phyloP scores from a whole-genome alignment of 2,797 vertebrate species.

The Rhinichthys osculus region DNA sequence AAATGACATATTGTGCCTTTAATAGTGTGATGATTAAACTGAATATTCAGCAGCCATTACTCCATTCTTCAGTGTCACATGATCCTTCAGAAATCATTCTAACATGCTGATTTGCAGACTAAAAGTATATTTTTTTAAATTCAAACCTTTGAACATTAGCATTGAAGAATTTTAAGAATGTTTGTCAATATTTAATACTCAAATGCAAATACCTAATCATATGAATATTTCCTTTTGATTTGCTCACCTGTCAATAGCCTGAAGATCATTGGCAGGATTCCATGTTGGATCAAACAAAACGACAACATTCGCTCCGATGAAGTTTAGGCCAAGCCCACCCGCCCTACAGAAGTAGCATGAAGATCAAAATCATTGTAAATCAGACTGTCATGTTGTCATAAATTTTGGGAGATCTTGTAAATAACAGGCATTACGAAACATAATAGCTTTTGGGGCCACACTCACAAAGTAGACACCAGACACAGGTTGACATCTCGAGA shows the following conservation, averaged over 20 bases:
- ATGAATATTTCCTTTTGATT: neutral
- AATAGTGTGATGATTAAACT: neutral
- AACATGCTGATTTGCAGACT: neutral
- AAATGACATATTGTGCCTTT: too few relatives aligned
- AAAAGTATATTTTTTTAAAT: too few relatives aligned
- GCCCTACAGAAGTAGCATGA: slow-evolving; percentile 80
- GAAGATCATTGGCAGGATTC: slow-evolving; percentile 98
- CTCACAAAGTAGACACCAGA: slow-evolving; percentile 96
- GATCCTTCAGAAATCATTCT: slow-evolving; percentile 12
- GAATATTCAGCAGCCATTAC: neutral
- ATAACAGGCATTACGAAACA: neutral
- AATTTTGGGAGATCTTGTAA: neutral
- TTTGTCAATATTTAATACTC: neutral
- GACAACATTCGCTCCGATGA: slow-evolving; percentile 94
- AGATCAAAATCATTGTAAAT: slow-evolving; percentile 12
- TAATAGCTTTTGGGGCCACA: slow-evolving; percentile 27
- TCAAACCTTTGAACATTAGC: neutral
- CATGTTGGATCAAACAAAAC: slow-evolving; percentile 96
- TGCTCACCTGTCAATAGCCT: slow-evolving; percentile 93
- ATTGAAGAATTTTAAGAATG: too few relatives aligned
- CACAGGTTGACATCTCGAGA: slow-evolving; percentile 88
- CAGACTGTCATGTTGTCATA: neutral
- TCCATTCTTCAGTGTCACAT: neutral
- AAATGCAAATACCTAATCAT: neutral
- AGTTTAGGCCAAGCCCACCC: slow-evolving; percentile 95